Evolutionary conservation across 2,888 invertebrate genomes (phyloP).

Genomic region (Galeopsomyia nigrocyanea): DNA sequence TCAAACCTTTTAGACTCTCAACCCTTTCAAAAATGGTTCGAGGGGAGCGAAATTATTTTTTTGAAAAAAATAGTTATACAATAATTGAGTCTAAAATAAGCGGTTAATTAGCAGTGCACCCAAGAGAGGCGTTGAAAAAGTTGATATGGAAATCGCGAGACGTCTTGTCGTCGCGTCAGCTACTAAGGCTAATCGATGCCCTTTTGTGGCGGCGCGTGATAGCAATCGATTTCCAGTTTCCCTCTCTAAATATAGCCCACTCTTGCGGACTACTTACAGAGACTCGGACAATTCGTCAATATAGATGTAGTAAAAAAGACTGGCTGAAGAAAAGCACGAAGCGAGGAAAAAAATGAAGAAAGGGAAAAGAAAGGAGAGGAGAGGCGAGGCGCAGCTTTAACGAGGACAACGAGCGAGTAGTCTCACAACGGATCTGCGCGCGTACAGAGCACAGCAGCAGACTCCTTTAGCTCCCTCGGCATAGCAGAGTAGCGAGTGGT

Average conservation of each 20-base stretch:
- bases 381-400: conserved; percentile 17
- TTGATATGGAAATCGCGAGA: conserved; percentile 9
- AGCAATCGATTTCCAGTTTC: conserved; percentile 40
- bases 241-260: conserved; percentile 36
- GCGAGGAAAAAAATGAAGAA: conserved; percentile 15
- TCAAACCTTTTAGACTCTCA: too few relatives aligned
- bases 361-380: not conserved
- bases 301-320: conserved; percentile 16
- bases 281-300: not conserved
- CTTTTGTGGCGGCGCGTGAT: conserved; percentile 25
- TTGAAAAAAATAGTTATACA: too few relatives aligned
- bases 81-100: too few relatives aligned
- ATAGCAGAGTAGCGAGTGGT: conserved; percentile 2
- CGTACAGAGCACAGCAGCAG: not conserved
- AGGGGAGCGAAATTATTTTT: too few relatives aligned
- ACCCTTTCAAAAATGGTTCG: too few relatives aligned
- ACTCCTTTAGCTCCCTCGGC: conserved; percentile 12
- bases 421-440: not conserved
- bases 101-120: too few relatives aligned
- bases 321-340: too few relatives aligned
- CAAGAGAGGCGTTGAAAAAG: not conserved
- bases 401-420: not conserved
- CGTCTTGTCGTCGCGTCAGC: not conserved
- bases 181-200: conserved; percentile 42
- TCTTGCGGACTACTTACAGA: conserved; percentile 7